Evolutionary conservation across 2,888 invertebrate genomes (phyloP).

Genomic region (Oligia strigilis): DNA sequence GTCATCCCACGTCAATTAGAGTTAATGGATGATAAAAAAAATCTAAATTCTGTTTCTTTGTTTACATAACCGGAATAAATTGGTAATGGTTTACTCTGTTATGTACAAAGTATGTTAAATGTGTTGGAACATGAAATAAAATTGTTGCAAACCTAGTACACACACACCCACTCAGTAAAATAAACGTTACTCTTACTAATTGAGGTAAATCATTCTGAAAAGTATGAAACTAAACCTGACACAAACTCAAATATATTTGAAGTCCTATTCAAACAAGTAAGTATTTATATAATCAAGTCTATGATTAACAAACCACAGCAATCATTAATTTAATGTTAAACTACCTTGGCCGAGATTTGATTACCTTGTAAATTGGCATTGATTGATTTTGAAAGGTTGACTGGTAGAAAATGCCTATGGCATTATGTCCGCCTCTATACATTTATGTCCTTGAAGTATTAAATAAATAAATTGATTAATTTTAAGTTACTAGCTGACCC

Average conservation of each 20-base stretch:
- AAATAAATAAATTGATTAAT: not conserved
- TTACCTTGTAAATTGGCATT: constrained; percentile 6
- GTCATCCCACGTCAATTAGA: constrained; percentile 53
- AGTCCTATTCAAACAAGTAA: constrained; percentile 30
- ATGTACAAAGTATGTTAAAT: not conserved
- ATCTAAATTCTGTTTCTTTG: not conserved
- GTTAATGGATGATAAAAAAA: constrained; percentile 13
- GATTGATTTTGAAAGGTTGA: no score
- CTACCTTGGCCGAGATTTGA: constrained; percentile 12
- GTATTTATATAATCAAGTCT: constrained; percentile 38
- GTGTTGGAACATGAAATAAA: not conserved
- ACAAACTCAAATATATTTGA: constrained; percentile 47
- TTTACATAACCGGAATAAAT: not conserved
- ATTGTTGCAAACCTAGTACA: not conserved
- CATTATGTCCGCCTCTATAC: no score
- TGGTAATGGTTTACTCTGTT: not conserved
- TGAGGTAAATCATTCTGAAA: constrained; percentile 9
- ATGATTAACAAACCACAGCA: constrained; percentile 4
- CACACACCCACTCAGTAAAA: not conserved
- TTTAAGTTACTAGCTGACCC: no score
- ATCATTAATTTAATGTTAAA: constrained; percentile 19
- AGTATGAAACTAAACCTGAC: constrained; percentile 38
- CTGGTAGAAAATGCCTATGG: no score
- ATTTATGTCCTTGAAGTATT: no score
- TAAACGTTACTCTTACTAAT: constrained; percentile 14